Percentiles rank a stretch among this genome's conserved stretches.
Conservation (phyloP, 2,888 invertebrate species). For the Microplitis manilae region DNA sequence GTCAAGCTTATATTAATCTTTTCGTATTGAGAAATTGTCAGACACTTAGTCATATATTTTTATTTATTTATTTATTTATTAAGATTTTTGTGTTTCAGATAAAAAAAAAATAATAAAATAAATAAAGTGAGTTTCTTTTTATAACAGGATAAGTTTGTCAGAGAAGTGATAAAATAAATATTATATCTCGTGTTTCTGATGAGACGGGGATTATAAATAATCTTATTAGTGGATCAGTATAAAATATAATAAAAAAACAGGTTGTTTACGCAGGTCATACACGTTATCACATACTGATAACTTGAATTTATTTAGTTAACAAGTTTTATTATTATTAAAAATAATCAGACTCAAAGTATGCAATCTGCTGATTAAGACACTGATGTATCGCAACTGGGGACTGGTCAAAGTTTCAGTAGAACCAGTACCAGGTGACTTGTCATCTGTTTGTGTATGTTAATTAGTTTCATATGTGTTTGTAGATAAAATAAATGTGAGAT, state of each 20-base stretch:
- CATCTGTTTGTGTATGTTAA: too few relatives aligned
- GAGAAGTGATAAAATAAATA: too few relatives aligned
- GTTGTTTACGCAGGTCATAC: slow-evolving; percentile 18
- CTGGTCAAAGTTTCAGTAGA: slow-evolving; percentile 3
- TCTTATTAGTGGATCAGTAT: background rate
- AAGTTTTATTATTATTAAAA: slow-evolving; percentile 1
- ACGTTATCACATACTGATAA: background rate
- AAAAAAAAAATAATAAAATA: background rate
- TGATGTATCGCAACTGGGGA: slow-evolving; percentile 2
- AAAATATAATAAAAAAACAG: slow-evolving; percentile 2
- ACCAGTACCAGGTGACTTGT: too few relatives aligned
- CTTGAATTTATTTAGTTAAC: background rate
- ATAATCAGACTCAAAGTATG: background rate
- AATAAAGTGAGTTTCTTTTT: too few relatives aligned
- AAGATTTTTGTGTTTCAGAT: background rate
- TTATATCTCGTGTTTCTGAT: background rate
- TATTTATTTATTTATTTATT: background rate
- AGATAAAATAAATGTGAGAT: too few relatives aligned
- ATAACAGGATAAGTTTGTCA: too few relatives aligned
- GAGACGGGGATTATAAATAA: background rate
- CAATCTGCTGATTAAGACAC: slow-evolving; percentile 10
- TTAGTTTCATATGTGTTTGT: too few relatives aligned
- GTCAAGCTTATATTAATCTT: slow-evolving; percentile 56
- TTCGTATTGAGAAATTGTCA: background rate
- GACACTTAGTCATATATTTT: background rate